Conservation (phyloP, 1,140 invertebrate species). For the Danaus plexippus region DNA sequence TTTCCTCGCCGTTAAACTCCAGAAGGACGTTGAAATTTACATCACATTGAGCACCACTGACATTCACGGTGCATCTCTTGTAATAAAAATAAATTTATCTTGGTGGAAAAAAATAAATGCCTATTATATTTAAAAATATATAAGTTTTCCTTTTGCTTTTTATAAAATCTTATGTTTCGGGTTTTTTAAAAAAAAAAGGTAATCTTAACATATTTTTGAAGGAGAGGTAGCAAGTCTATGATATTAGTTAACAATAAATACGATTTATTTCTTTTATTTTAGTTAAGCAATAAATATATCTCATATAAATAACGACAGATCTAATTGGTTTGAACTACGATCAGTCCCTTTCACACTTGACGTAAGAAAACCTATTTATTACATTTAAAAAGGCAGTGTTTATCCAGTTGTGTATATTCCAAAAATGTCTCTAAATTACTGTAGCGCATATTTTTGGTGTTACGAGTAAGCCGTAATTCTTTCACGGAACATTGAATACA, state of each 20-base stretch:
- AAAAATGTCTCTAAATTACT: no score
- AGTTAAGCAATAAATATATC: no score
- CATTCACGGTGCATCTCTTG: slow-evolving; percentile 7
- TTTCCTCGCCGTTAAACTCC: no score
- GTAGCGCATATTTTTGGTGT: no score
- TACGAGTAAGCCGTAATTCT: no score
- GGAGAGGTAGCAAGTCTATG: neutral
- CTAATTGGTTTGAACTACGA: no score
- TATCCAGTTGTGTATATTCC: no score
- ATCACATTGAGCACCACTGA: slow-evolving; percentile 7
- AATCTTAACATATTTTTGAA: neutral
- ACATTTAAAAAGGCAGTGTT: no score
- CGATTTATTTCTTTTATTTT: slow-evolving; percentile 1
- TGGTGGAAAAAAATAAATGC: neutral
- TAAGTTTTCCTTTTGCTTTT: slow-evolving; percentile 1
- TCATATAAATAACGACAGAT: no score
- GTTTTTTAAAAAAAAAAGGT: neutral
- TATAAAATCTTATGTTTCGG: neutral
- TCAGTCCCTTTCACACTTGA: no score
- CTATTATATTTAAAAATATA: neutral
- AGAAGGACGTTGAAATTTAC: slow-evolving; percentile 2
- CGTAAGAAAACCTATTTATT: no score
- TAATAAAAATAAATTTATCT: slow-evolving; percentile 1
- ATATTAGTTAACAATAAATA: neutral
- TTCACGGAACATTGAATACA: no score